Evolutionary conservation across 1,140 invertebrate species (phyloP).

Genomic region (Cyrtorhinus lividipennis): DNA sequence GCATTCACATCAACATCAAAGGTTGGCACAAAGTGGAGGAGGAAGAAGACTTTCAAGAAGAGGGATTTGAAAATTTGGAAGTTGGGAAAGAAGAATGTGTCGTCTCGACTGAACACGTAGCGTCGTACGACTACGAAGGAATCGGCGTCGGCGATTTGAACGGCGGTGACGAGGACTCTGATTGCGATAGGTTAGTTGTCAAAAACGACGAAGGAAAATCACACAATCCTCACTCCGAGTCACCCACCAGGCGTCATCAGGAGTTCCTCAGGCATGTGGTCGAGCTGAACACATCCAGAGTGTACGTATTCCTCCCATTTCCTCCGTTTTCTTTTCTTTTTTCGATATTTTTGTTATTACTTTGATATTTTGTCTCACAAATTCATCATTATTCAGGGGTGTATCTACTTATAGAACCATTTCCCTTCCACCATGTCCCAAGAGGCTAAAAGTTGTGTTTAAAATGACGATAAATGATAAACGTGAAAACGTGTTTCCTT

Average conservation of each 20-base stretch:
- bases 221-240: constrained; percentile 2
- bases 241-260: constrained; percentile 5
- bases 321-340: neutral
- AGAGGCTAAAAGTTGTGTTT: too few relatives aligned
- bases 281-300: constrained; percentile 15
- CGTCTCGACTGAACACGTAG: neutral
- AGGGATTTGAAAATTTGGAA: constrained; percentile 12
- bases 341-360: neutral
- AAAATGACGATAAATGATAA: too few relatives aligned
- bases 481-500: too few relatives aligned
- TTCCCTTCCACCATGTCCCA: too few relatives aligned
- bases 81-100: neutral
- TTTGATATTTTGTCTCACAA: too few relatives aligned
- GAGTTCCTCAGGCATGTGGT: constrained; percentile 13
- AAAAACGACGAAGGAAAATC: constrained; percentile 2
- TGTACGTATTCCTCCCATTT: constrained; percentile 12
- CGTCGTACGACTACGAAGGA: neutral
- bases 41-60: neutral
- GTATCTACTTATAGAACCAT: too few relatives aligned
- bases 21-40: neutral
- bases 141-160: constrained; percentile 2
- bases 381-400: too few relatives aligned
- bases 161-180: constrained; percentile 9
- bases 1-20: constrained; percentile 14
- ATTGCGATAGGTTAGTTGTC: constrained; percentile 3